phyloP scores from a whole-genome alignment of 2,888 invertebrate genomes.

The Polia nebulosa region DNA sequence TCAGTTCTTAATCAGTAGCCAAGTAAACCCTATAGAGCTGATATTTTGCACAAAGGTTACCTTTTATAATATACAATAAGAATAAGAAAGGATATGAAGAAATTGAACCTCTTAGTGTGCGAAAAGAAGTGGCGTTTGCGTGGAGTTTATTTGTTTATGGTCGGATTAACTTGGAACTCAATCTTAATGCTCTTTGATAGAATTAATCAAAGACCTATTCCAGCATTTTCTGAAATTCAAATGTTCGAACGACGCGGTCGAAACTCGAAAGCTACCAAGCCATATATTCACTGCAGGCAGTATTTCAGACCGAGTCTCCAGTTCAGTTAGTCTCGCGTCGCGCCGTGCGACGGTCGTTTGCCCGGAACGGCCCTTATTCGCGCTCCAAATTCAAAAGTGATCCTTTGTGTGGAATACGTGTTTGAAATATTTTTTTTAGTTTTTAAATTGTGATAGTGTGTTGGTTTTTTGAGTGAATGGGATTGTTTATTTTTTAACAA shows the following conservation, averaged over 20 bases:
- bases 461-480: slow-evolving; percentile 42
- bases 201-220: not conserved
- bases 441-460: slow-evolving; percentile 52
- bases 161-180: not conserved
- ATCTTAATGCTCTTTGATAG: not conserved
- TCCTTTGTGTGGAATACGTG: slow-evolving; percentile 63
- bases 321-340: slow-evolving; percentile 59
- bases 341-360: slow-evolving; percentile 54
- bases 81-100: not conserved
- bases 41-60: not conserved
- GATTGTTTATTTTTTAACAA: slow-evolving; percentile 38
- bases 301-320: slow-evolving; percentile 42
- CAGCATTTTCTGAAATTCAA: not conserved
- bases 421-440: slow-evolving; percentile 11
- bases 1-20: too few species aligned
- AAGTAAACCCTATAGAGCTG: not conserved
- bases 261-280: slow-evolving; percentile 18
- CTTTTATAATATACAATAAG: not conserved
- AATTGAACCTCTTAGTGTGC: not conserved
- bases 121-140: not conserved
- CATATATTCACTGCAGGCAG: slow-evolving; percentile 61
- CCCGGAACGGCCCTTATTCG: slow-evolving; percentile 29
- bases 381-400: slow-evolving; percentile 58
- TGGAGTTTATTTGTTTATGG: not conserved
- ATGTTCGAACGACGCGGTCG: too few species aligned